phyloP scores from a whole-genome alignment of 2,888 invertebrate species.

The Caenorhabditis wallacei region DNA sequence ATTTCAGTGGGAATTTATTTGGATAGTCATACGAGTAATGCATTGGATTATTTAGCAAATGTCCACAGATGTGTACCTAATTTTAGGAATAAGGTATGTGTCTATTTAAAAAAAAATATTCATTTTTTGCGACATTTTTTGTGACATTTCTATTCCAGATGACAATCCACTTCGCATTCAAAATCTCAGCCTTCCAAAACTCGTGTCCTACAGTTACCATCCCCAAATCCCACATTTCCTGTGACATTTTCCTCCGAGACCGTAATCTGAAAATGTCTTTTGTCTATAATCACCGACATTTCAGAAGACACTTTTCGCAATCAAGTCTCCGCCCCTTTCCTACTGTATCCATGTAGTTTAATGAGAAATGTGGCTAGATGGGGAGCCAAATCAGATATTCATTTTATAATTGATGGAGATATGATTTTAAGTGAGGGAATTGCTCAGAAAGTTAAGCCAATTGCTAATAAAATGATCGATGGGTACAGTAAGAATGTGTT shows the following conservation, averaged over 20 bases:
- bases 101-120: no score
- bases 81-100: slow-evolving; percentile 53
- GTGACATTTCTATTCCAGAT: slow-evolving; percentile 31
- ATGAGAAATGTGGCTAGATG: slow-evolving; percentile 71
- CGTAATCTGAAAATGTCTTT: neutral
- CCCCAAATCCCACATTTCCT: neutral
- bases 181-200: slow-evolving; percentile 50
- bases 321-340: slow-evolving; percentile 45
- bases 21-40: slow-evolving; percentile 35
- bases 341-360: slow-evolving; percentile 69
- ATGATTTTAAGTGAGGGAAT: slow-evolving; percentile 63
- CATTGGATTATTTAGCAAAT: slow-evolving; percentile 54
- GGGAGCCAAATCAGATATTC: slow-evolving; percentile 68
- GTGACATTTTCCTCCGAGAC: neutral
- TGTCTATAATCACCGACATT: neutral
- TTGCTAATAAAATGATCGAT: slow-evolving; percentile 61
- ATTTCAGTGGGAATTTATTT: slow-evolving; percentile 68
- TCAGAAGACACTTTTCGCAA: neutral
- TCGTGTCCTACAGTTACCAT: slow-evolving; percentile 24
- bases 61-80: slow-evolving; percentile 53
- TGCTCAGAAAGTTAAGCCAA: slow-evolving; percentile 15
- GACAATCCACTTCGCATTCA: slow-evolving; percentile 62
- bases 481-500: slow-evolving; percentile 52
- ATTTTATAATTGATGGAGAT: slow-evolving; percentile 66
- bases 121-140: no score